phyloP scores from a whole-genome alignment of 2,797 vertebrate genomes.

The Spinibarbus caldwelli region DNA sequence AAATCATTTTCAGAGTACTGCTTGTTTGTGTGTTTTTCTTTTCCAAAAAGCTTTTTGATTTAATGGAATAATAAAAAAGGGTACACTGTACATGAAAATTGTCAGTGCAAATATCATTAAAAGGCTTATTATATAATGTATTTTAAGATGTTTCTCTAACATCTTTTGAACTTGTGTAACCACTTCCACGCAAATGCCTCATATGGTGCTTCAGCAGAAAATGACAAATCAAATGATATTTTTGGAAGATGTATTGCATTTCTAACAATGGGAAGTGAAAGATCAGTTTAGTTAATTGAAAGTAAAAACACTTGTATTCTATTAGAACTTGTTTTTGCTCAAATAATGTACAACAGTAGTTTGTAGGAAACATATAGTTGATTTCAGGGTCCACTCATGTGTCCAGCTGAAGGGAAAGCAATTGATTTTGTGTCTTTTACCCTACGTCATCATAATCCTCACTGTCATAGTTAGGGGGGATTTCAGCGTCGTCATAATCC shows the following conservation, averaged over 20 bases:
- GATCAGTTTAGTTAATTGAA: neutral
- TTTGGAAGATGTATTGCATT: neutral
- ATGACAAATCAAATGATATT: neutral
- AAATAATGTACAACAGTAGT: neutral
- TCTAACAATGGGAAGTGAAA: neutral
- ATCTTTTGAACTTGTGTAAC: neutral
- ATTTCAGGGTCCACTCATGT: neutral
- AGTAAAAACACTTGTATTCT: neutral
- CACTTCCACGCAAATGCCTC: neutral
- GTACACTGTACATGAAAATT: neutral
- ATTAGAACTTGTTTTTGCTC: neutral
- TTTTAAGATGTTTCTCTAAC: neutral
- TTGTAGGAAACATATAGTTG: neutral
- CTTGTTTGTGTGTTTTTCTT: slow-evolving; percentile 13
- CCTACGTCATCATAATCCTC: slow-evolving; percentile 68
- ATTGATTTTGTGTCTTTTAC: slow-evolving; percentile 50
- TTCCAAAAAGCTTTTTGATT: neutral
- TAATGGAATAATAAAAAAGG: neutral
- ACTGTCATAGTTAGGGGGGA: slow-evolving; percentile 38
- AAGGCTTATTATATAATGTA: neutral
- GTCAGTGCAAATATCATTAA: neutral
- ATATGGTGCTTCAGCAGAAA: neutral
- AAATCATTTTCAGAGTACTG: slow-evolving; percentile 29
- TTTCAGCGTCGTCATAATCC: slow-evolving; percentile 67
- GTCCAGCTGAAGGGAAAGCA: neutral